Base-by-base conservation (phyloP, 1,140 invertebrate species). In the Anthonomus grandis region DNA sequence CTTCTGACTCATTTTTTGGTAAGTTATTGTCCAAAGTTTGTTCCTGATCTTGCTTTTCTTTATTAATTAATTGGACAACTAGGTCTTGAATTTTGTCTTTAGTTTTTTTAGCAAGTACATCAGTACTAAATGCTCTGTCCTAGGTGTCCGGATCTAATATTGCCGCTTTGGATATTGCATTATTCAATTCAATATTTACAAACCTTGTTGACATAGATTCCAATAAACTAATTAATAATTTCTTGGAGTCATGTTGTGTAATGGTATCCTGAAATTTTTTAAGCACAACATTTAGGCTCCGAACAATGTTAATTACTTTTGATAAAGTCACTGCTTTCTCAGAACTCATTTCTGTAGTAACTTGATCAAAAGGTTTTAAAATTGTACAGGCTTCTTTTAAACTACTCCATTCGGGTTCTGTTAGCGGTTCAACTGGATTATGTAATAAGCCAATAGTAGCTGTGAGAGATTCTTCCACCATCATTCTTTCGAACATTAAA, bases 341-440 rank as follows among this genome's bases (percentile, higher is more conserved):
- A 5, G 52, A 25, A 27, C 64, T 65, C 1, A 70, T 50, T 61
- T 71, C 63, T 2, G 45, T n/a, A 0, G 67, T 71, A 1, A 70
- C 58, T 3, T 69, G 59, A 19, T 71, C 63, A 53, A 72, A 71
- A 12, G 55, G 64, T 23, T 61, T 52, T 15, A 59, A 37, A 10
- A 49, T 21, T 37, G 10, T 22, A 38, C 25, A 48, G 1, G 24
- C 4, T 25, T 56, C 17, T 48, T 56, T 47, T 17, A 56, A 22
- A 5, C 2, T 24, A 2, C 12, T 15, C 53, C 53, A 56, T 47
- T 48, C 45, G 6, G 3, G 12, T 24, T 56, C 42, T 38, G 27
- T 19, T 15, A 23, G 12, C 2, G 17, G 19, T n/a, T 10, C 19
- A 12, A 56, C 24, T 34, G 45, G 53, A 37, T 48, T 56, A 22